Conservation (phyloP, 2,797 vertebrate species). For the Picus viridis region DNA sequence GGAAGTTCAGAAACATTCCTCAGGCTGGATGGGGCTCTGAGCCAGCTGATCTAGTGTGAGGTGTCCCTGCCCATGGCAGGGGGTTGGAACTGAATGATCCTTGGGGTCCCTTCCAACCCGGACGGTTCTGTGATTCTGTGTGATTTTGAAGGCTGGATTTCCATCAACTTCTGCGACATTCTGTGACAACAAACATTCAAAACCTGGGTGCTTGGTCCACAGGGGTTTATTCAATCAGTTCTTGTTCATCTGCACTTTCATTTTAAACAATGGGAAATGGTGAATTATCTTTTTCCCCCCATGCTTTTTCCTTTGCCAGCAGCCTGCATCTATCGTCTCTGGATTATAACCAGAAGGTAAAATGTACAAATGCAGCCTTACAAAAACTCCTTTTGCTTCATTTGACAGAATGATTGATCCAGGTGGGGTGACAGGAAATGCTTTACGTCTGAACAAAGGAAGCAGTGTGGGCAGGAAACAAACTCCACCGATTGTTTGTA, state of each 20-base stretch:
- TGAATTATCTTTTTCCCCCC: background rate
- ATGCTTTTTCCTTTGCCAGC: background rate
- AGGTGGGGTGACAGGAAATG: conserved; percentile 6
- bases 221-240: background rate
- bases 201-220: background rate
- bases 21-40: background rate
- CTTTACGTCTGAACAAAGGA: conserved; percentile 33
- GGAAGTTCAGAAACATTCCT: background rate
- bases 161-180: background rate
- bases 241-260: background rate
- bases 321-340: background rate
- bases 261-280: background rate
- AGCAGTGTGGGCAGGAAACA: conserved; percentile 22
- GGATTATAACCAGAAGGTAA: background rate
- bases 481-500: background rate
- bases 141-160: background rate
- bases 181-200: background rate
- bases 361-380: background rate
- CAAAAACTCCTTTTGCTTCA: background rate
- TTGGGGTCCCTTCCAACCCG: no score
- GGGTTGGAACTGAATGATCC: no score
- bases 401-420: conserved; percentile 32
- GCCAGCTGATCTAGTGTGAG: no score
- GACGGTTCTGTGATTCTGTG: no score
- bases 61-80: no score